Evolutionary conservation across 2,888 invertebrate species (phyloP).

Genomic region (Eulithis prunata): DNA sequence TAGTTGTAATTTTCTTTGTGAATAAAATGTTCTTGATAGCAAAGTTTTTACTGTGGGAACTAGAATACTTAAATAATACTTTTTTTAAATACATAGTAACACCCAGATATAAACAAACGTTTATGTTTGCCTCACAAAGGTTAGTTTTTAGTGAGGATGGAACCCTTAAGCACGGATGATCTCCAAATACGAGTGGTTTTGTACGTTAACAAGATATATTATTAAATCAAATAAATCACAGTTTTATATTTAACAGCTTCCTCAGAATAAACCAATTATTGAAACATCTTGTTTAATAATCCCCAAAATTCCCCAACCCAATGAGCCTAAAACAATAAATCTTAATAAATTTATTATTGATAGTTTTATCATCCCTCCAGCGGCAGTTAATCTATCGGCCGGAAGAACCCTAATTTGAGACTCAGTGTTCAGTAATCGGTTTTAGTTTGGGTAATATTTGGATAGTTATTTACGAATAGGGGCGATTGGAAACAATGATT

Average conservation of each 20-base stretch:
- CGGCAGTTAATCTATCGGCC: constrained; percentile 37
- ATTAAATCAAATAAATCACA: background rate
- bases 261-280: constrained; percentile 13
- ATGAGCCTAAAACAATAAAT: constrained; percentile 32
- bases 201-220: no score
- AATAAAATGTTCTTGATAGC: no score
- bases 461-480: background rate
- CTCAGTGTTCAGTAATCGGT: constrained; percentile 39
- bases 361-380: constrained; percentile 37
- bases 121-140: no score
- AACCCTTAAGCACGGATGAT: no score
- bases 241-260: constrained; percentile 2
- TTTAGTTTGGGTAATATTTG: constrained; percentile 26
- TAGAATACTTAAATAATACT: no score
- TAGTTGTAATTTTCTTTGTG: no score
- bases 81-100: no score
- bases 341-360: constrained; percentile 41
- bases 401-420: constrained; percentile 43
- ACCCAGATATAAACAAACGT: no score
- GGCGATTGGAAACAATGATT: no score
- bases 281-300: constrained; percentile 10
- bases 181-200: no score
- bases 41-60: no score
- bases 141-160: no score
- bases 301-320: constrained; percentile 20